A percentile compares a stretch with the other conserved stretches of the same genome.
Evolutionary conservation across 2,888 invertebrate genomes (phyloP).

Genomic region (Norana najaformis): DNA sequence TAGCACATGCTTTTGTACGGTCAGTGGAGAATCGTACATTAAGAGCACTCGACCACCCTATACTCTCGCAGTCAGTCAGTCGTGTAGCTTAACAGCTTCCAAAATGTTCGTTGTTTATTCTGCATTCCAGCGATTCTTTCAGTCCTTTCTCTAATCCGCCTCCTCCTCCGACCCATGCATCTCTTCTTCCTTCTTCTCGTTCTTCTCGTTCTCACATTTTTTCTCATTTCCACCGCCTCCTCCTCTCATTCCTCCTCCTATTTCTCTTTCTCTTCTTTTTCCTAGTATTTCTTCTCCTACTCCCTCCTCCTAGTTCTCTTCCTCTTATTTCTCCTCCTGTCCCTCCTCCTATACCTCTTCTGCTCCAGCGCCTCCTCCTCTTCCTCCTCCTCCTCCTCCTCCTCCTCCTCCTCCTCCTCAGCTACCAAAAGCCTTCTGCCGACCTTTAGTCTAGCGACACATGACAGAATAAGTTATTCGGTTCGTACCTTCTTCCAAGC

Average conservation of each 20-base stretch:
- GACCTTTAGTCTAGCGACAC: background rate
- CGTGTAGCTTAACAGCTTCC: background rate
- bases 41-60: too few species aligned
- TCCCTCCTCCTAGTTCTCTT: background rate
- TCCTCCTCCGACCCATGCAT: background rate
- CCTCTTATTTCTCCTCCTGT: background rate
- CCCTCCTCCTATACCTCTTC: background rate
- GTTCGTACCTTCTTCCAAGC: constrained; percentile 28
- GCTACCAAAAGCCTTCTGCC: background rate
- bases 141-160: too few species aligned
- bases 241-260: too few species aligned
- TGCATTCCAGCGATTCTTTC: too few species aligned
- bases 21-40: too few species aligned
- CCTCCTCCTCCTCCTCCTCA: background rate
- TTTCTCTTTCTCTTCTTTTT: background rate
- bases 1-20: too few species aligned
- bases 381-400: background rate
- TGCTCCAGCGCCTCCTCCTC: too few species aligned
- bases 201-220: background rate
- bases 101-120: background rate
- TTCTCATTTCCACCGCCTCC: too few species aligned
- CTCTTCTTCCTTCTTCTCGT: too few species aligned
- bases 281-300: background rate
- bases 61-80: too few species aligned
- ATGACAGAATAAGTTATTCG: background rate